Percentiles rank a stretch among this genome's conserved stretches.
Evolutionary conservation across 1,140 invertebrate genomes (phyloP).

Genomic region (Dendrolimus punctatus): DNA sequence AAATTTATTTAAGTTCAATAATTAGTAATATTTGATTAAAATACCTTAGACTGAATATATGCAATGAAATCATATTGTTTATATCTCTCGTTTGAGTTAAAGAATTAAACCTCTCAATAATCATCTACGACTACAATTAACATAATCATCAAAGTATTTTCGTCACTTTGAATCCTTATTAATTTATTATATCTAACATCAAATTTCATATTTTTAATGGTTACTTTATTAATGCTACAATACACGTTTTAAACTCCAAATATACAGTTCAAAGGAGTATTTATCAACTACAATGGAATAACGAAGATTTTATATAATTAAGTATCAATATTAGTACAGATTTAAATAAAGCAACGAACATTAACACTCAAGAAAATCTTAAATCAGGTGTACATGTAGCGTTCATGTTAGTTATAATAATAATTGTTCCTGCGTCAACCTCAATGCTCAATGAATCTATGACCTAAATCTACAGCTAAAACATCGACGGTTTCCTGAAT

Average conservation of each 20-base stretch:
- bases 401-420: conserved; percentile 15
- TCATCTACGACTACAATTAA: too few species aligned
- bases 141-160: too few species aligned
- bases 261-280: conserved; percentile 8
- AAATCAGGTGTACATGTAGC: conserved; percentile 19
- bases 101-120: too few species aligned
- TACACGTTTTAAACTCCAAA: conserved; percentile 26
- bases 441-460: conserved; percentile 31
- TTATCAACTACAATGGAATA: conserved; percentile 5
- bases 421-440: conserved; percentile 66
- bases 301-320: conserved; percentile 5
- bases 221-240: conserved; percentile 31
- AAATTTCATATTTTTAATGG: not conserved
- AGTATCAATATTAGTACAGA: too few species aligned
- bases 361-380: conserved; percentile 9
- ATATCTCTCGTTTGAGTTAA: too few species aligned
- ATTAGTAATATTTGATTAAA: not conserved
- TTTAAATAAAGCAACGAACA: conserved; percentile 6
- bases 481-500: conserved; percentile 59
- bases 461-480: conserved; percentile 36
- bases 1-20: not conserved
- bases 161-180: too few species aligned
- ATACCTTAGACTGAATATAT: not conserved
- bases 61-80: too few species aligned
- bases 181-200: too few species aligned